These are phyloP conservation scores for Selene dorsalis DNA, from an alignment of 2,797 vertebrate genomes.

Conservation along the genomic window DNA sequence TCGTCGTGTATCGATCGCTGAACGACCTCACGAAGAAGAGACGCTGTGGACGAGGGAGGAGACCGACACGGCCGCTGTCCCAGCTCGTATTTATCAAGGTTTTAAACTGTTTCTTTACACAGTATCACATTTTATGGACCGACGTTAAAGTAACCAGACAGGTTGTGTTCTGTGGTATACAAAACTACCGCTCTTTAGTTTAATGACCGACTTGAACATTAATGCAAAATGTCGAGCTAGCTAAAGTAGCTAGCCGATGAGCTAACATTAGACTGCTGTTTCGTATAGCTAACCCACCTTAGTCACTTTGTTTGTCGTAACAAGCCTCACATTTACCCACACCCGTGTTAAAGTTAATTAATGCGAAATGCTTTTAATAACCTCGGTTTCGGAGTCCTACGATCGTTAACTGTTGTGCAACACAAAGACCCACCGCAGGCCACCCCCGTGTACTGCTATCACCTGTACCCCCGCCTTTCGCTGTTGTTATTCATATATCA, in stretches of 20 bases:
- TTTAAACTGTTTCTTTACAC: not conserved
- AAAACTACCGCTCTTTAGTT: fast-evolving
- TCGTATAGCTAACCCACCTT: not conserved
- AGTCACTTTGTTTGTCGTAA: not conserved
- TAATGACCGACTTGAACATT: too few species aligned
- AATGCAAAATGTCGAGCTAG: not conserved
- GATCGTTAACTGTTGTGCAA: not conserved
- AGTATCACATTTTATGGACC: fast-evolving
- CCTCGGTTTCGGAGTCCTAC: not conserved
- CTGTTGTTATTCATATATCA: not conserved
- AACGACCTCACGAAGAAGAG: conserved; percentile 24
- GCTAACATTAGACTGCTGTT: not conserved
- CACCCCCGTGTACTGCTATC: not conserved
- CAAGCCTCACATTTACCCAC: fast-evolving
- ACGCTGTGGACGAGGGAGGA: not conserved
- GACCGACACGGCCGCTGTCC: not conserved
- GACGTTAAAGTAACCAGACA: fast-evolving
- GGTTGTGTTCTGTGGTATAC: fast-evolving
- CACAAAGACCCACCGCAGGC: not conserved
- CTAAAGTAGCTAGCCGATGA: conserved; percentile 19
- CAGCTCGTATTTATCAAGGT: conserved; percentile 7
- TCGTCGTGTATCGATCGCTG: not conserved
- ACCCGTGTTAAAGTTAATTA: too few species aligned
- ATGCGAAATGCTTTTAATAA: fast-evolving
- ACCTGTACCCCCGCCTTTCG: not conserved